A percentile compares a stretch with the other conserved stretches of the same genome.
These are phyloP conservation scores for Decapterus maruadsi DNA, from an alignment of 2,797 vertebrate species.

Conservation along the genomic window DNA sequence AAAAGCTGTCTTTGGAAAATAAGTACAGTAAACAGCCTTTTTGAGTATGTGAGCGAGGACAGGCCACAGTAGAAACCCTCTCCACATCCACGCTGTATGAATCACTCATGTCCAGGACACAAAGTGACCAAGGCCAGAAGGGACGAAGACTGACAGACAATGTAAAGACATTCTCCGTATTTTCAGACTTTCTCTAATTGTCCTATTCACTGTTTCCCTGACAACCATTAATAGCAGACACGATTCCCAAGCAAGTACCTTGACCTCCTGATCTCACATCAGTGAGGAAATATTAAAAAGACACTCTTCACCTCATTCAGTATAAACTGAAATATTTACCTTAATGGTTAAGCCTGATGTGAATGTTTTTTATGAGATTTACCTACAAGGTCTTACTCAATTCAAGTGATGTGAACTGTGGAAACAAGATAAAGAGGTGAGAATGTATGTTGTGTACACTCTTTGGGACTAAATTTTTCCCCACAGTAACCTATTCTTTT, in stretches of 20 bases:
- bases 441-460: too few relatives aligned
- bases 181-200: neutral
- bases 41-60: constrained; percentile 16
- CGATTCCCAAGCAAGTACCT: neutral
- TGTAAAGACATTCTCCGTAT: neutral
- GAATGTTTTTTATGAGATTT: neutral
- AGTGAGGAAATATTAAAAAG: neutral
- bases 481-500: too few relatives aligned
- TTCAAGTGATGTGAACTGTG: neutral
- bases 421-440: neutral
- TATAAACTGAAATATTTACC: neutral
- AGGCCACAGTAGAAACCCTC: constrained; percentile 27
- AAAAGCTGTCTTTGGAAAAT: constrained; percentile 48
- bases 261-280: constrained; percentile 16
- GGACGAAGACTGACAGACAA: constrained; percentile 1
- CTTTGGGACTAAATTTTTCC: too few relatives aligned
- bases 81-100: constrained; percentile 15
- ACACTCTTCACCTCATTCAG: neutral
- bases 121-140: constrained; percentile 12
- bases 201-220: constrained; percentile 28
- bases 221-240: constrained; percentile 15
- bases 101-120: constrained; percentile 23
- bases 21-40: constrained; percentile 41
- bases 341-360: neutral
- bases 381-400: too few relatives aligned